Conservation (phyloP, 64 coral and sea anemone species). For the Stichodactyla helianthus region DNA sequence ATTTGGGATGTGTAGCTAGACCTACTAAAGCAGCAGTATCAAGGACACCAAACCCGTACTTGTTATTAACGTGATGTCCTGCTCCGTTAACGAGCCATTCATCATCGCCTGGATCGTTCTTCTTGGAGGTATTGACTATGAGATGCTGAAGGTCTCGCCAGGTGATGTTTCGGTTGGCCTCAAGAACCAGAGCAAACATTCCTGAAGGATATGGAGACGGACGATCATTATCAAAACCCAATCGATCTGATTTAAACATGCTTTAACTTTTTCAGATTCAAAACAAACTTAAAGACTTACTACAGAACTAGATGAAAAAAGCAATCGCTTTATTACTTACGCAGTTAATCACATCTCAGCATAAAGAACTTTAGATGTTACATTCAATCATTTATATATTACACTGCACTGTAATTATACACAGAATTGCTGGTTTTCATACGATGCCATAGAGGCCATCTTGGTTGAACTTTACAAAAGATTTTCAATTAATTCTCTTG, state of each 20-base stretch:
- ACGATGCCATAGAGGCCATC: too few species aligned
- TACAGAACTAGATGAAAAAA: too few species aligned
- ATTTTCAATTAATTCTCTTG: too few species aligned
- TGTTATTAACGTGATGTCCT: slow-evolving; percentile 79
- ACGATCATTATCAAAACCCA: slow-evolving; percentile 12
- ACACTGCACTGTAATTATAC: too few species aligned
- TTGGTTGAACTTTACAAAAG: too few species aligned
- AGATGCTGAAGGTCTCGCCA: slow-evolving; percentile 95
- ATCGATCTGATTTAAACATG: background rate
- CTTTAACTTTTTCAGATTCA: background rate
- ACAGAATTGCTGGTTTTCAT: too few species aligned
- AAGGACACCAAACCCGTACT: slow-evolving; percentile 93
- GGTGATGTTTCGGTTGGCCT: slow-evolving; percentile 80
- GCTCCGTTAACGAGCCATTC: slow-evolving; percentile 82
- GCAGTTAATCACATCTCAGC: too few species aligned
- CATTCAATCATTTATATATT: too few species aligned
- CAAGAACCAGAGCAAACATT: slow-evolving; percentile 89
- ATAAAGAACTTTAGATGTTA: too few species aligned
- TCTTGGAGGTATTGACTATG: slow-evolving; percentile 81
- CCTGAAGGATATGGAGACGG: slow-evolving; percentile 51
- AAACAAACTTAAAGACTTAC: too few species aligned
- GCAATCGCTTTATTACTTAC: too few species aligned
- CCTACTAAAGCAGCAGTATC: slow-evolving; percentile 79
- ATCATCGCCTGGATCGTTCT: slow-evolving; percentile 52
- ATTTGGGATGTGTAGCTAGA: slow-evolving; percentile 39